Percentiles rank a stretch among this genome's conserved stretches.
phyloP scores from a whole-genome alignment of 2,113 vertebrate genomes.

The Sinocyclocheilus anshuiensis region DNA sequence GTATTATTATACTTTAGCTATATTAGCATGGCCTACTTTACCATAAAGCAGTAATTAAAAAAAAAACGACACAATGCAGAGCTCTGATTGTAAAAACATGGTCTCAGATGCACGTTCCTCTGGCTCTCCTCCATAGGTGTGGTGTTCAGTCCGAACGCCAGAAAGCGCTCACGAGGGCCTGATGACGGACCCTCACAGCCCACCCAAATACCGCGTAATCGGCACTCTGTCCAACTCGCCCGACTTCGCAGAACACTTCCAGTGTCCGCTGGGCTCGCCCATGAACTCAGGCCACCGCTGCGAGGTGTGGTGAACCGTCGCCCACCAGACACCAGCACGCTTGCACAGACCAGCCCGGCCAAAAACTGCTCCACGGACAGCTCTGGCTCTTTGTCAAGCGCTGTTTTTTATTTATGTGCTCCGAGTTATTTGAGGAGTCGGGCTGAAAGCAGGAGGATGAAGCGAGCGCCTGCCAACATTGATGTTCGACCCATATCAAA shows the following conservation, averaged over 20 bases:
- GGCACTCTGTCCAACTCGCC: conserved; percentile 95
- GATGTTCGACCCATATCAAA: conserved; percentile 24
- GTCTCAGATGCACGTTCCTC: not conserved
- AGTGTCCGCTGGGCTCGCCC: conserved; percentile 83
- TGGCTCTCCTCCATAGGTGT: conserved; percentile 79
- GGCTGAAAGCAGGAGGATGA: conserved; percentile 17
- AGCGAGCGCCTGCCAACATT: conserved; percentile 20
- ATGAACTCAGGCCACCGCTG: conserved; percentile 95
- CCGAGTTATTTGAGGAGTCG: conserved; percentile 31
- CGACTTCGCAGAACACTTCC: conserved; percentile 91
- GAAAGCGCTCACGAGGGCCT: conserved; percentile 97
- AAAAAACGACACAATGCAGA: not conserved
- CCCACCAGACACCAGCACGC: not conserved
- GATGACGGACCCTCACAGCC: conserved; percentile 95
- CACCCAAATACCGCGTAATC: conserved; percentile 90
- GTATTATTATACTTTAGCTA: not conserved
- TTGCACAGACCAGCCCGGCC: conserved; percentile 33
- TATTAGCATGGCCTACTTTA: not conserved
- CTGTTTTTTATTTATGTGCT: conserved; percentile 42
- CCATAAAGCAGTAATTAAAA: not conserved
- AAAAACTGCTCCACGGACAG: conserved; percentile 5
- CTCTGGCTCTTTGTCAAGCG: conserved; percentile 40
- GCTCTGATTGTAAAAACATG: not conserved
- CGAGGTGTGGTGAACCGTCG: conserved; percentile 87
- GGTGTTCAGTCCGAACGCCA: conserved; percentile 94